Evolutionary conservation across 2,113 vertebrate species (phyloP), one percentile per base, ranked within the genome.

Genomic region (Scomber scombrus): DNA sequence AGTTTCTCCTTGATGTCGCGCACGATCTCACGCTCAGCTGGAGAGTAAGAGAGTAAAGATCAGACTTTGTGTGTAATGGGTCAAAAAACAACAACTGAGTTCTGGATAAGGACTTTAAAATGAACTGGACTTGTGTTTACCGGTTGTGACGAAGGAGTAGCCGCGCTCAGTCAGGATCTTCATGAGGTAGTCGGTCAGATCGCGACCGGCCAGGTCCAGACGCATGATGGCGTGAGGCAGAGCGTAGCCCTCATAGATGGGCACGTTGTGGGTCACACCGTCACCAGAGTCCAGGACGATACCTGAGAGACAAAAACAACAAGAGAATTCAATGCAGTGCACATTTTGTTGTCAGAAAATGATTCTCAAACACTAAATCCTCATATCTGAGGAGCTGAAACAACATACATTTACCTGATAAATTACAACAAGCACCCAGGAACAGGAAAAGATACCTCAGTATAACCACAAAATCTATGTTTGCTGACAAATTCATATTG

Each of bases 111-210:
- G 34, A 9, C 34, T 40, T 40, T 9, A 40, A 26, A 40, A 40
- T 8, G 2, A 9, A 40, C 34, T 9, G 34, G 34, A 40, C 9
- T 40, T 9, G 31, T 34, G 31, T 79, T 78, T 94, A 98, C 98
- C 98, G 10, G 98, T 99, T 79, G 98, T 99, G 88, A 99, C 97
- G 1, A 99, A 99, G 40, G 96, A 97, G 91, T 99, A 99, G 91
- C 98, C 98, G 84, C 98, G 96, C 94, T 99, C 98, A 0, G 98
- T 99, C 88, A 99, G 96, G 93, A 99, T 99, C 94, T 99, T 99
- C 98, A 99, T 99, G 95, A 99, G 97, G 96, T 99, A 99, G 96
- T 99, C 98, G 0, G 98, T 99, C 87, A 99, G 95, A 90, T 99
- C 98, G 0, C 98, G 97, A 78, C 98, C 97, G 0, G 98, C 98